Base-by-base conservation (phyloP, 2,797 vertebrate species). In the Melanotaenia maccullochi region DNA sequence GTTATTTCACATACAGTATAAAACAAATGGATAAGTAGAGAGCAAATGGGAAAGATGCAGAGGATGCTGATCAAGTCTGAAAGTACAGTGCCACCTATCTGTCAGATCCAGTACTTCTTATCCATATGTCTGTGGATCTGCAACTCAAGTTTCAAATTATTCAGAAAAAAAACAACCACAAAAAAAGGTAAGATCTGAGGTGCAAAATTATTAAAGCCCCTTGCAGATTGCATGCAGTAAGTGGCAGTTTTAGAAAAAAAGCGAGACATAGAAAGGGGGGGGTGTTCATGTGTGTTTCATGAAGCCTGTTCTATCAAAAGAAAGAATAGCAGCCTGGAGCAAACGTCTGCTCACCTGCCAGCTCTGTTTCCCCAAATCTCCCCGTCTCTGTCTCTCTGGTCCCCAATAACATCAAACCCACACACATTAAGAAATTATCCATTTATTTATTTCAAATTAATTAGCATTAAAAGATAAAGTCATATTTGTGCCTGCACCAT, bases 31-130 rank as follows among this genome's bases (percentile, higher is more conserved):
- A 81, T 60, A 63, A 52, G 72, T 52, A 77, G 54, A 75, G 35
- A 73, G 75, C 13, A 71, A 71, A 65, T 58, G 28, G 36, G 44
- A 68, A 70, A 64, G 60, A 68, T 73, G 59, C 61, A 67, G 36
- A 63, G 57, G 68, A 59, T 73, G 90, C 77, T 87, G 85, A 93
- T 91, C 85, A 95, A 96, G 90, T 93, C 95, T 95, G 96, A 96
- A 96, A 94, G 95, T 96, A 96, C 92, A 96, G 94, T 98, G 97
- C 97, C 97, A 97, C 96, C 97, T 97, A 96, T 98, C 96, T 97
- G 94, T 92, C 83, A 92, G 93, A 93, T 83, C 76, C 74, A 89
- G 93, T 90, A 97, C 54, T 72, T 68, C 89, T 93, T 5, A 91
- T 87, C 85, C 78, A 93, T 93, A 94, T 95, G 95, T 93, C 93